These are phyloP conservation scores for Acronicta alni DNA, from an alignment of 2,888 invertebrate species.

Conservation along the genomic window DNA sequence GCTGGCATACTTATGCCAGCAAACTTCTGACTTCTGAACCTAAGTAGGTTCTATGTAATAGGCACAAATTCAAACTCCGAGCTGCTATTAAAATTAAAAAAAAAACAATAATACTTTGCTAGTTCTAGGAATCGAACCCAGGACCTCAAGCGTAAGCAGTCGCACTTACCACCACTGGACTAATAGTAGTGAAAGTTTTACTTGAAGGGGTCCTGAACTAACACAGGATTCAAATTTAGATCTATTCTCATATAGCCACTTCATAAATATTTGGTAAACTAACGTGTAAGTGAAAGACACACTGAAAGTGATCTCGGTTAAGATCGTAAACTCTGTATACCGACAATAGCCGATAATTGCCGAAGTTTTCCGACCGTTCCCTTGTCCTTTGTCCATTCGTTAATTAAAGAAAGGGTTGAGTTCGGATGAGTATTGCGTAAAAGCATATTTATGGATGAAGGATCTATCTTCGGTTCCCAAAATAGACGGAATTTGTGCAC, in stretches of 20 bases:
- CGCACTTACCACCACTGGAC: too few species aligned
- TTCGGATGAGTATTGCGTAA: background rate
- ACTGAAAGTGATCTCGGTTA: conserved; percentile 19
- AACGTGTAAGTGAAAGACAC: conserved; percentile 24
- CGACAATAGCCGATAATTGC: conserved; percentile 6
- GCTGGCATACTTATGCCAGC: too few species aligned
- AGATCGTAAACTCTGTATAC: conserved; percentile 5
- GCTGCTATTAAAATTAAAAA: too few species aligned
- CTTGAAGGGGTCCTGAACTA: conserved; percentile 42
- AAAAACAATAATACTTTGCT: too few species aligned
- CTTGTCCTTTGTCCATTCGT: background rate
- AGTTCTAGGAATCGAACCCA: too few species aligned
- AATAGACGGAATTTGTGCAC: background rate
- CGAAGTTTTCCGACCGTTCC: conserved; percentile 7
- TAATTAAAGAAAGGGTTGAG: conserved; percentile 1
- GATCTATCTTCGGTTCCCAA: background rate
- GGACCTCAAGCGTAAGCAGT: too few species aligned
- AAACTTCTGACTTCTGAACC: too few species aligned
- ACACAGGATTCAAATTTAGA: conserved; percentile 35
- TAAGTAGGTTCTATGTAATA: too few species aligned
- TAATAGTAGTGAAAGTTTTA: too few species aligned
- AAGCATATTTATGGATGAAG: background rate
- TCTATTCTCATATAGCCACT: conserved; percentile 3
- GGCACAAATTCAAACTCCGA: too few species aligned
- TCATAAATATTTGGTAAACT: conserved; percentile 14